These are phyloP conservation scores for Dolomedes plantarius DNA, from an alignment of 2,888 invertebrate genomes.

Conservation along the genomic window DNA sequence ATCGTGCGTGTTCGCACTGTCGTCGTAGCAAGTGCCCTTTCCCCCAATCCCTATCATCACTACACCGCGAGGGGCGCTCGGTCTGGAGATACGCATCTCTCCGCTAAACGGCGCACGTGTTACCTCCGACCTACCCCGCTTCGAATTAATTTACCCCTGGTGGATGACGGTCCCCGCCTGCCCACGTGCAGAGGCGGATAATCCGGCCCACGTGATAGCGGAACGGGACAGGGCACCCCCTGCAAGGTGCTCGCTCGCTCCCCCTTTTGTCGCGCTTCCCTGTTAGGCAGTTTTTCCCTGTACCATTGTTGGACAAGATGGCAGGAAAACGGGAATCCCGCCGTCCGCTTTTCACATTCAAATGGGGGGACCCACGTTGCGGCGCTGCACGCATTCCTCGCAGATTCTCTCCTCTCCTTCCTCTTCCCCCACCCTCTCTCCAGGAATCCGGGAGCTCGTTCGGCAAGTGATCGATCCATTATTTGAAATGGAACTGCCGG, in stretches of 20 bases:
- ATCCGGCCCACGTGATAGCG: conserved; percentile 51
- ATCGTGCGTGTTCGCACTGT: too few relatives aligned
- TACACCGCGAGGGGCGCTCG: background rate
- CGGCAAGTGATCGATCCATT: too few relatives aligned
- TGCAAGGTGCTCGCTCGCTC: conserved; percentile 31
- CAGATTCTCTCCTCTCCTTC: too few relatives aligned
- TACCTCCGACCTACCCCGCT: conserved; percentile 16
- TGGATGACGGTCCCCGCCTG: conserved; percentile 46
- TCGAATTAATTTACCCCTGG: conserved; percentile 67
- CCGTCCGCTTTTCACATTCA: background rate
- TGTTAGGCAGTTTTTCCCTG: background rate
- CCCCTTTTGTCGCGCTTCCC: conserved; percentile 1
- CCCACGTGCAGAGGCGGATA: conserved; percentile 49
- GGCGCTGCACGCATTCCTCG: too few relatives aligned
- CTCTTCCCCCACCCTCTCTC: background rate
- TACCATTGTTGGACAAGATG: too few relatives aligned
- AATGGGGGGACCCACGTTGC: background rate
- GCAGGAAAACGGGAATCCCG: too few relatives aligned
- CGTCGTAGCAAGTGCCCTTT: too few relatives aligned
- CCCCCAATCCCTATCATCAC: too few relatives aligned
- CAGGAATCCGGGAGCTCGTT: background rate
- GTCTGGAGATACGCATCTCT: background rate
- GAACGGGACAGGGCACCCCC: conserved; percentile 7
- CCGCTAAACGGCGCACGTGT: conserved; percentile 1
- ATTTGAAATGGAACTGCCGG: too few relatives aligned